Conservation (phyloP, 2,113 vertebrate genomes). For the Epinephelus moara region DNA sequence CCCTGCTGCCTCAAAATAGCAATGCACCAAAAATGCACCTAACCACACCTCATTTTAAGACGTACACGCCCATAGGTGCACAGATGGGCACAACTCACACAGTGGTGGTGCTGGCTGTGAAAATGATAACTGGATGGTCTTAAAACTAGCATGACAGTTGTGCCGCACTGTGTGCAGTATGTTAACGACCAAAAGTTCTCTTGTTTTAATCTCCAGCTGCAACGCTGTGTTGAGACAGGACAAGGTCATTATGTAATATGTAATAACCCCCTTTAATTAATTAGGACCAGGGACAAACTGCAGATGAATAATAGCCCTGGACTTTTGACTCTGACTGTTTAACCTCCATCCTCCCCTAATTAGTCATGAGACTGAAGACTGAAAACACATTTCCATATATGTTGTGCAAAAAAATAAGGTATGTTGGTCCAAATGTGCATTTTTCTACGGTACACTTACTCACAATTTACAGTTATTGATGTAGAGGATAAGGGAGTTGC, state of each 20-base stretch:
- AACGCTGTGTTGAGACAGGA: slow-evolving; percentile 19
- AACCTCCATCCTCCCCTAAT: neutral
- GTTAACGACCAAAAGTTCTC: neutral
- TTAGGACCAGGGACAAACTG: neutral
- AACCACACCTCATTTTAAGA: too few relatives aligned
- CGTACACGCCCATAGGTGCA: too few relatives aligned
- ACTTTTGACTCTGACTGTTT: neutral
- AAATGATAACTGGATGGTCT: too few relatives aligned
- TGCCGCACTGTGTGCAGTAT: neutral
- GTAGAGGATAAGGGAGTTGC: neutral
- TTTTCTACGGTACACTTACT: neutral
- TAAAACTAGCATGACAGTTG: too few relatives aligned
- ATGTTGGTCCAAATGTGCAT: neutral
- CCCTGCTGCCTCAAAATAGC: too few relatives aligned
- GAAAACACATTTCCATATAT: slow-evolving; percentile 8
- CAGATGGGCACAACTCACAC: too few relatives aligned
- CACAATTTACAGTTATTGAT: neutral
- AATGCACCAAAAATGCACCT: too few relatives aligned
- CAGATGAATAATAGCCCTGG: slow-evolving; percentile 1
- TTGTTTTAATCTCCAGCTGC: neutral
- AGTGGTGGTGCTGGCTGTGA: too few relatives aligned
- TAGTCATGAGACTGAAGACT: slow-evolving; percentile 8
- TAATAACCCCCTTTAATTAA: slow-evolving; percentile 1
- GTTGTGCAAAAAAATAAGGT: neutral
- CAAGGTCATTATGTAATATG: neutral